phyloP scores from a whole-genome alignment of 2,888 invertebrate species.

The Tetragonula carbonaria region DNA sequence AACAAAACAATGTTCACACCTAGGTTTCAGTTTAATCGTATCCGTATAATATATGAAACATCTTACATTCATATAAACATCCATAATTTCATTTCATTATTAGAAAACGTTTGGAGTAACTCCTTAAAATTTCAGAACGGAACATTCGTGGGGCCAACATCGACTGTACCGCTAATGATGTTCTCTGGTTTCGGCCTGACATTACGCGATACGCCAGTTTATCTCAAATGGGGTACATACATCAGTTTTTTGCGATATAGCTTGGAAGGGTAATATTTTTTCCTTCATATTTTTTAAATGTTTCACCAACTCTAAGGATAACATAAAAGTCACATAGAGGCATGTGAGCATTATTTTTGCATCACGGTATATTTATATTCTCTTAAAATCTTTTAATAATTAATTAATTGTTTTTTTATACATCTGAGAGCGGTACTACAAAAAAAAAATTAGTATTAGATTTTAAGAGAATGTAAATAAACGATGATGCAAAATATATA shows the following conservation, averaged over 20 bases:
- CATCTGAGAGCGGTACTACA: too few species aligned
- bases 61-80: too few species aligned
- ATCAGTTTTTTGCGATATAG: constrained; percentile 96
- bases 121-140: constrained; percentile 90
- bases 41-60: background rate
- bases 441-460: background rate
- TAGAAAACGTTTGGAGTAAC: background rate
- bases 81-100: background rate
- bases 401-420: background rate
- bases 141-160: constrained; percentile 96
- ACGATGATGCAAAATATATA: background rate
- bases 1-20: too few species aligned
- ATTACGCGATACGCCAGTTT: constrained; percentile 92
- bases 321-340: background rate
- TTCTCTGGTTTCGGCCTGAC: constrained; percentile 98
- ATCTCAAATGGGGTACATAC: constrained; percentile 96
- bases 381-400: background rate
- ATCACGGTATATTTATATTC: background rate
- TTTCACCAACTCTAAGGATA: background rate
- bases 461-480: background rate
- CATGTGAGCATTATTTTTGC: background rate
- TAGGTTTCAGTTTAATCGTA: background rate
- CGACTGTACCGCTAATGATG: constrained; percentile 97
- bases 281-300: background rate
- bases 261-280: constrained; percentile 89